phyloP scores from a whole-genome alignment of 2,888 invertebrate genomes.

The Tenthredo mesomela region DNA sequence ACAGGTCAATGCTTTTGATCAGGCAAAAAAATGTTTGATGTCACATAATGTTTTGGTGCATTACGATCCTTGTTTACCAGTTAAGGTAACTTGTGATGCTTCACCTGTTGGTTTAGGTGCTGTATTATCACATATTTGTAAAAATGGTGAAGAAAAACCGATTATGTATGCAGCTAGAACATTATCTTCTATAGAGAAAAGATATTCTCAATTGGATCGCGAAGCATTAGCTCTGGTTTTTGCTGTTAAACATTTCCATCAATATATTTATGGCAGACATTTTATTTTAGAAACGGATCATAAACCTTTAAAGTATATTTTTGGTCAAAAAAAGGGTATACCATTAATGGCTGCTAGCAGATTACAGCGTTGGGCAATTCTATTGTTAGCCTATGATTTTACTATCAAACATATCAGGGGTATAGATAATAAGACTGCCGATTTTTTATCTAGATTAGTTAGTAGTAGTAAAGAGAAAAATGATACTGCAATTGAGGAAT shows the following conservation, averaged over 20 bases:
- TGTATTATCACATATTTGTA: slow-evolving; percentile 60
- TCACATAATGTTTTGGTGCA: slow-evolving; percentile 59
- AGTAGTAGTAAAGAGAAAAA: background rate
- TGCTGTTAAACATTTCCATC: slow-evolving; percentile 62
- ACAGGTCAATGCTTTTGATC: slow-evolving; percentile 62
- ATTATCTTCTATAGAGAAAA: slow-evolving; percentile 58
- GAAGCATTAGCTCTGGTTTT: slow-evolving; percentile 65
- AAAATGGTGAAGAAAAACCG: slow-evolving; percentile 59
- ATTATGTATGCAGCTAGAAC: slow-evolving; percentile 60
- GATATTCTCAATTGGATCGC: slow-evolving; percentile 63
- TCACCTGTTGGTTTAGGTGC: slow-evolving; percentile 69
- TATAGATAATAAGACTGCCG: slow-evolving; percentile 9
- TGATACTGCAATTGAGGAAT: background rate
- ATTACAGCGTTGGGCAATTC: slow-evolving; percentile 60
- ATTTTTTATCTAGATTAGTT: slow-evolving; percentile 1
- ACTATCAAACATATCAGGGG: slow-evolving; percentile 53
- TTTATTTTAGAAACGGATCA: slow-evolving; percentile 60
- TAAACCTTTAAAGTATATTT: slow-evolving; percentile 58
- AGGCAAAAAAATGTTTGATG: slow-evolving; percentile 59
- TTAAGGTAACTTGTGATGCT: slow-evolving; percentile 68
- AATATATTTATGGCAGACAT: slow-evolving; percentile 61
- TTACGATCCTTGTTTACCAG: slow-evolving; percentile 56
- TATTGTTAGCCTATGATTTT: slow-evolving; percentile 60
- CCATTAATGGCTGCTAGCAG: slow-evolving; percentile 59
- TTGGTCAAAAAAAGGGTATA: slow-evolving; percentile 60